Evolutionary conservation across 2,113 vertebrate species (phyloP), one percentile per base, ranked within the genome.

Genomic region (Paralichthys olivaceus): DNA sequence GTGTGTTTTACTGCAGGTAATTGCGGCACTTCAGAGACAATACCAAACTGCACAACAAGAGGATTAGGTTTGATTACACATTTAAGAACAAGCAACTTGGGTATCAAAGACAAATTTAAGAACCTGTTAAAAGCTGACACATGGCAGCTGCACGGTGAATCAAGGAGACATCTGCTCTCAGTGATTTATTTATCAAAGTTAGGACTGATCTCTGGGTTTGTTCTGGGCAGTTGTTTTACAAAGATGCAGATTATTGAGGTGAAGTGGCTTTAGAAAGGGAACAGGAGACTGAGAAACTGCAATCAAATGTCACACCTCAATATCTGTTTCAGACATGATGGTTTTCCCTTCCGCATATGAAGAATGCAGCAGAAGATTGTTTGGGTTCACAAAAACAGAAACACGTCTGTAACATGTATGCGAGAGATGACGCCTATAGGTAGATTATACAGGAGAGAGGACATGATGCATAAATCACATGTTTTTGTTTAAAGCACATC

Each of bases 11-110:
- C 51, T 58, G 77, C 84, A 90, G 86, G 86, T 90, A 88, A 87
- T 84, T 81, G 67, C 60, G 14, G 57, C 84, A 85, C 82, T 91
- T 90, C 72, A 78, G 83, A 75, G 83, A 83, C 72, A 84, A 83
- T 60, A 79, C 66, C 37, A 79, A 83, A 90, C 87, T 86, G 77
- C 81, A 89, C 83, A 89, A 81, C 86, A 84, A 84, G 74, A 70
- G 86, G 86, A 90, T 90, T 86, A 85, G 81, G 72, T 86, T 87
- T 89, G 87, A 91, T 90, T 88, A 90, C 85, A 84, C 84, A 72
- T 89, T 89, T 83, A 84, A 86, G 84, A 91, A 86, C 84, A 77
- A 77, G 81, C 83, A 79, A 75, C 57, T 32, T 57, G 71, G 76
- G 75, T 81, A 82, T 89, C 86, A 90, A 89, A 87, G 78, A 74